Evolutionary conservation across 2,113 vertebrate genomes (phyloP), one percentile per base, ranked within the genome.

Genomic region (Poicephalus gulielmi): DNA sequence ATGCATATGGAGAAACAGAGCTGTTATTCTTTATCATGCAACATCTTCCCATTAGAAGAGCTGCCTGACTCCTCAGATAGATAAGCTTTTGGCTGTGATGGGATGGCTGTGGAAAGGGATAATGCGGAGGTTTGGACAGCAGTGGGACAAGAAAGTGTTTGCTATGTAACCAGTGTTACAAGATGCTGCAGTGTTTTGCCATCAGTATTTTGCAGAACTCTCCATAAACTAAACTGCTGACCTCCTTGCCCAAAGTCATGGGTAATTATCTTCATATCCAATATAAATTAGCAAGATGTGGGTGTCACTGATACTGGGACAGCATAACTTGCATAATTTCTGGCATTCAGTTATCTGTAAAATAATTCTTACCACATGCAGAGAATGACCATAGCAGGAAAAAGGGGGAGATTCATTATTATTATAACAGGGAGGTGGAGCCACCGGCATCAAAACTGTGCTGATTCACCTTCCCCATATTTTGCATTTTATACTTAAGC

Each of bases 61-160:
- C 77, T 93, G 86, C 67, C 81, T 94, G 73, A 46, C 83, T 73
- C 22, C 92, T 85, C 52, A 94, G 74, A 79, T 71, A 97, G 80
- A 71, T 82, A 85, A 79, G 44, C 17, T 86, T 83, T 82, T 93
- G 92, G 37, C 66, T 76, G 35, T 28, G 57, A 60, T 87, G 62
- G 77, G 52, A 52, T 84, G 66, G 43, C 86, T 96, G 94, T 92
- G 49, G 73, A 46, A 88, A 75, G 39, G 83, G 92, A 90, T 89
- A 93, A 93, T 57, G 31, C 69, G 69, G 19, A 23, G 44, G 2
- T 93, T 77, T 13, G 7, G 50, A 44, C 20, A 78, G 39, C 30
- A 79, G 35, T n/a, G n/a, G 73, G 50, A 81, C 60, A 91, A 62
- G 44, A 69, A 78, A 55, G 37, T 28, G 44, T 86, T 81, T 10